Evolutionary conservation across 2,797 vertebrate species (phyloP).

Genomic region (Rousettus madagascariensis): DNA sequence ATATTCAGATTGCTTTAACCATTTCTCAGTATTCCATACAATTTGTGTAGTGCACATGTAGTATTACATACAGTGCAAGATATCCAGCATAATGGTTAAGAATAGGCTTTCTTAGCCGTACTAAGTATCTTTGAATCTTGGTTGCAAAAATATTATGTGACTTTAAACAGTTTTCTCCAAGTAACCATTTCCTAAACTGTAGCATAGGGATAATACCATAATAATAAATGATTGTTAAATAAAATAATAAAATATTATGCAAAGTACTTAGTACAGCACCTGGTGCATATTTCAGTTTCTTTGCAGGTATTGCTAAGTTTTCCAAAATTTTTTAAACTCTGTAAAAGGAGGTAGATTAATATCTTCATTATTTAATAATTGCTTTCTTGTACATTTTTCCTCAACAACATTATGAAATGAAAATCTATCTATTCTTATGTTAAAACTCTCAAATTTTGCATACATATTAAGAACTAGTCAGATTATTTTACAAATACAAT

Average conservation of each 20-base stretch:
- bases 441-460: neutral
- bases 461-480: neutral
- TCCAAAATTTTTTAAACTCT: neutral
- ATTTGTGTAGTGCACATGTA: neutral
- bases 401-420: neutral
- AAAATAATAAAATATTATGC: neutral
- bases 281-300: neutral
- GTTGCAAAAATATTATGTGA: neutral
- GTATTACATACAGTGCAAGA: neutral
- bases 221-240: constrained; percentile 8
- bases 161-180: neutral
- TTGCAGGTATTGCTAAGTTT: neutral
- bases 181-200: neutral
- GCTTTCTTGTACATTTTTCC: neutral
- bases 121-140: neutral
- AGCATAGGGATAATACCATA: neutral
- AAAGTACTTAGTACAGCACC: neutral
- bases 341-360: neutral
- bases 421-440: neutral
- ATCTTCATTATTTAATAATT: neutral
- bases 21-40: neutral
- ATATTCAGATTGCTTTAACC: neutral
- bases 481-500: neutral
- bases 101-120: neutral
- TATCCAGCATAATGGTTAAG: neutral